Evolutionary conservation across 2,797 vertebrate genomes (phyloP).

Genomic region (Typhlichthys eigenmanni): DNA sequence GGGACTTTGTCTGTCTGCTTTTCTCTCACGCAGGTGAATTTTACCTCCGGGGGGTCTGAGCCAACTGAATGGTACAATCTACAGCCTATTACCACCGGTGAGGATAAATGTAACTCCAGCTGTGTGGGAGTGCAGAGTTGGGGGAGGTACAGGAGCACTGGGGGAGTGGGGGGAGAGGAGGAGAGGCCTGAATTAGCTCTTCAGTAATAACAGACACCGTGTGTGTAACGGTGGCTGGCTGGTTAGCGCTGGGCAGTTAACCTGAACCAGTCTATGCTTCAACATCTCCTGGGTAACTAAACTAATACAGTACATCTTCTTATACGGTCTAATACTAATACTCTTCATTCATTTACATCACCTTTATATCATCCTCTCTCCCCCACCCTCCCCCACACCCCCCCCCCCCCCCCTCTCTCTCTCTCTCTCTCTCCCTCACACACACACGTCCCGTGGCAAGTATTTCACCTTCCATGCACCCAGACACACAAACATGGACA

Average conservation of each 20-base stretch:
- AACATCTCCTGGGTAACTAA: too few species aligned
- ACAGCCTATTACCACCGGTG: conserved; percentile 66
- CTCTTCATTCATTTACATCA: too few species aligned
- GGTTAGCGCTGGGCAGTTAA: too few species aligned
- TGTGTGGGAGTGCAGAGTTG: conserved; percentile 53
- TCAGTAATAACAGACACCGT: too few species aligned
- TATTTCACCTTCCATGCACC: conserved; percentile 12
- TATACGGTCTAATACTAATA: too few species aligned
- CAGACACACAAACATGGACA: conserved; percentile 28
- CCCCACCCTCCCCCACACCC: too few species aligned
- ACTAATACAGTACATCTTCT: too few species aligned
- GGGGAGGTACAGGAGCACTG: conserved; percentile 61
- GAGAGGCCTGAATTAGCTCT: neutral
- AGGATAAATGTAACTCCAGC: conserved; percentile 70
- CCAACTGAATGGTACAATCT: conserved; percentile 56
- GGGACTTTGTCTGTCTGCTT: conserved; percentile 42
- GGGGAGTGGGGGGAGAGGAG: conserved; percentile 38
- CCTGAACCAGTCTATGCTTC: too few species aligned
- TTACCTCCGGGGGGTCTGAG: conserved; percentile 51
- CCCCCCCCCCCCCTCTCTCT: neutral
- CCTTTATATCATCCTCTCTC: too few species aligned
- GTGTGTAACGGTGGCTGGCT: too few species aligned
- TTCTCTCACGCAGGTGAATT: conserved; percentile 13
- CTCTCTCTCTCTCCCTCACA: conserved; percentile 12
- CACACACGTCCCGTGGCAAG: neutral